phyloP scores from a whole-genome alignment of 1,140 invertebrate species.

The Drosophila ananassae region DNA sequence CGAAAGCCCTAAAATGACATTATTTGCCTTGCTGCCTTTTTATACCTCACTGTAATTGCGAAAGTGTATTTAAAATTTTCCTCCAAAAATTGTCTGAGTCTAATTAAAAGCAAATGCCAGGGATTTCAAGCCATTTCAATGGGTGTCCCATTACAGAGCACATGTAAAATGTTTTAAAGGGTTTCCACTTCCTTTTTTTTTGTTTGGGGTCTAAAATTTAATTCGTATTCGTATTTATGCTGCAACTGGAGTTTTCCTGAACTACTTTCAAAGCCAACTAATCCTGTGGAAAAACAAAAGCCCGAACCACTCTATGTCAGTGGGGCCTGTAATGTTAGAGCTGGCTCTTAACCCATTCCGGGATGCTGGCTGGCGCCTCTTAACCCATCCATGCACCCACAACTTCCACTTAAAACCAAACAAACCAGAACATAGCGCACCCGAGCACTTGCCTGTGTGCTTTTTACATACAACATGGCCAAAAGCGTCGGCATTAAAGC shows the following conservation, averaged over 20 bases:
- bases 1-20: constrained; percentile 36
- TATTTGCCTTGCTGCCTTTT: constrained; percentile 14
- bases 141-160: not conserved
- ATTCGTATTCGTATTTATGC: constrained; percentile 42
- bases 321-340: not conserved
- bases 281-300: constrained; percentile 43
- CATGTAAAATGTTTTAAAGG: not conserved
- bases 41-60: constrained; percentile 23
- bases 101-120: constrained; percentile 33
- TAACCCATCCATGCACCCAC: constrained; percentile 8
- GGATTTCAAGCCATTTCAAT: not conserved
- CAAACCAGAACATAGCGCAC: constrained; percentile 34
- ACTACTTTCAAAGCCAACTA: constrained; percentile 30
- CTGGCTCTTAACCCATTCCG: not conserved
- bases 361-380: not conserved
- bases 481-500: constrained; percentile 46
- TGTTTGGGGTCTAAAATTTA: constrained; percentile 13
- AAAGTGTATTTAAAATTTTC: constrained; percentile 24
- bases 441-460: constrained; percentile 46
- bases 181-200: not conserved
- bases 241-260: constrained; percentile 30
- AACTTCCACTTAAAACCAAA: constrained; percentile 29
- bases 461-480: constrained; percentile 25
- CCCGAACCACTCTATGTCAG: constrained; percentile 25
- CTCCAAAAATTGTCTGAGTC: not conserved